These are phyloP conservation scores for Sthenelais limicola DNA, from an alignment of 2,888 invertebrate genomes.

Conservation along the genomic window DNA sequence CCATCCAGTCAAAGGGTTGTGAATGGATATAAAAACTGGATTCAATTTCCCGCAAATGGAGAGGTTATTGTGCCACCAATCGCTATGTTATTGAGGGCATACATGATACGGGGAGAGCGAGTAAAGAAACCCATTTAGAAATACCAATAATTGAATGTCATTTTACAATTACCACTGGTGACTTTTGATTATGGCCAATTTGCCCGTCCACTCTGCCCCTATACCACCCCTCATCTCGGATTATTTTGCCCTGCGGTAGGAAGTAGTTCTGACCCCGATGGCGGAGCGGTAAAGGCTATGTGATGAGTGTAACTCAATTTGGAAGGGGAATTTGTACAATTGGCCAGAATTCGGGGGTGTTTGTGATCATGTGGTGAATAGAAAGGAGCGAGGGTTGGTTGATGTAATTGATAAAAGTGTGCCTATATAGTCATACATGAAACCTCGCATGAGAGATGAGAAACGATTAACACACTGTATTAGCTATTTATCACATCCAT, in stretches of 20 bases:
- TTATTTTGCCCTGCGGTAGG: slow-evolving; percentile 33
- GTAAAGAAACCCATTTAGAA: slow-evolving; percentile 16
- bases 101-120: neutral
- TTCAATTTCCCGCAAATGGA: neutral
- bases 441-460: no score
- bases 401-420: no score
- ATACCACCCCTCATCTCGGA: slow-evolving; percentile 1
- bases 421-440: no score
- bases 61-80: no score
- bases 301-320: slow-evolving; percentile 32
- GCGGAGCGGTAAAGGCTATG: neutral
- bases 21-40: neutral
- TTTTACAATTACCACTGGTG: slow-evolving; percentile 17
- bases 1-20: neutral
- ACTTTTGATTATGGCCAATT: slow-evolving; percentile 37
- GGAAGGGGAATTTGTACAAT: neutral
- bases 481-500: no score
- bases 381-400: no score
- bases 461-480: no score
- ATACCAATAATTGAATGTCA: slow-evolving; percentile 31
- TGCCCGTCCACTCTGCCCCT: neutral
- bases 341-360: no score
- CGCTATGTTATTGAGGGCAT: no score
- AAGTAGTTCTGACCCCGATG: slow-evolving; percentile 7
- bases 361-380: no score